These are phyloP conservation scores for Troglohyphantes excavatus DNA, from an alignment of 2,888 invertebrate species.

Conservation along the genomic window DNA sequence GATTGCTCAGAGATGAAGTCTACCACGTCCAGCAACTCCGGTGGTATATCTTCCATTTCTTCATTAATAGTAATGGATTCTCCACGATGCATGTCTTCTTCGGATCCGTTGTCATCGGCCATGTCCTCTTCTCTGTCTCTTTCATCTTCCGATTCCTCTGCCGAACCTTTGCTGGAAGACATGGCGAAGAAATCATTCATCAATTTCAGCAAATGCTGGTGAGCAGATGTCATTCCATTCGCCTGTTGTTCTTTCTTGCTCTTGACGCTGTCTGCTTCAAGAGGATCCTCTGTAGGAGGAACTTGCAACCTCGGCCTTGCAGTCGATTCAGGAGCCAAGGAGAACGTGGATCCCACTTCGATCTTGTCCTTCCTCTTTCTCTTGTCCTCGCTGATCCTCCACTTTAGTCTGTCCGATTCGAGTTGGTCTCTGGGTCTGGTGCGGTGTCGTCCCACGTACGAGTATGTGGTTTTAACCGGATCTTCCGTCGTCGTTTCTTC, in stretches of 20 bases:
- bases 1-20: conserved; percentile 53
- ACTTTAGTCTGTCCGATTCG: conserved; percentile 28
- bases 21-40: conserved; percentile 66
- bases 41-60: conserved; percentile 62
- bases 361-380: conserved; percentile 42
- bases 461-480: conserved; percentile 27
- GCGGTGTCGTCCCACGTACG: conserved; percentile 43
- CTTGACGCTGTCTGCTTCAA: neutral
- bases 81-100: conserved; percentile 62
- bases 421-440: neutral
- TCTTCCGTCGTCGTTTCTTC: conserved; percentile 40
- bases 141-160: neutral
- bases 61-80: conserved; percentile 34
- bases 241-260: conserved; percentile 21
- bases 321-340: conserved; percentile 19
- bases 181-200: conserved; percentile 74
- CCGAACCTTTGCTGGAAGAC: conserved; percentile 8
- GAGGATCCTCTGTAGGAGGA: conserved; percentile 25
- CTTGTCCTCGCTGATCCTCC: conserved; percentile 35
- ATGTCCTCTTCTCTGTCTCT: neutral
- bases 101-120: conserved; percentile 35
- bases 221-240: conserved; percentile 39
- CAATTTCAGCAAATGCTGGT: conserved; percentile 68
- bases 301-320: conserved; percentile 10
- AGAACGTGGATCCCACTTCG: conserved; percentile 61